Conservation (phyloP, 2,888 invertebrate species). For the Thymelicus sylvestris region DNA sequence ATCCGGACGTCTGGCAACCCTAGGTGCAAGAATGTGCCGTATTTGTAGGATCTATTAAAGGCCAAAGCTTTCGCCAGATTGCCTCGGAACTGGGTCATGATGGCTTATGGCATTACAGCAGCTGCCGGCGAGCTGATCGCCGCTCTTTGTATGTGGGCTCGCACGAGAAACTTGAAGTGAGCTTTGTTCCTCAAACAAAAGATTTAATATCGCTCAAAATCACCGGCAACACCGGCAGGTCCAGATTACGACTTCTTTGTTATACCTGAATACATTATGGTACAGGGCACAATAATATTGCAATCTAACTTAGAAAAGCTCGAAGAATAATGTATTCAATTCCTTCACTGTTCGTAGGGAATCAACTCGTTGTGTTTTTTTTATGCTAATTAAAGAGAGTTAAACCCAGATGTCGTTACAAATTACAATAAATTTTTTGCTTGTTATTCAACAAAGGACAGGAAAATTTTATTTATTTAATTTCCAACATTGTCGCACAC, state of each 20-base stretch:
- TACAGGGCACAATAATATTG: too few relatives aligned
- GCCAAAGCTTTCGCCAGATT: slow-evolving; percentile 26
- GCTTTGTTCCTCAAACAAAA: slow-evolving; percentile 26
- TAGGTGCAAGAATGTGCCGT: slow-evolving; percentile 26
- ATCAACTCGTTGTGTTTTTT: too few relatives aligned
- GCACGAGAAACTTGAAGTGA: not conserved
- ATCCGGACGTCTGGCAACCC: too few relatives aligned
- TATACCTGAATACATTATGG: not conserved
- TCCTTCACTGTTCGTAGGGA: too few relatives aligned
- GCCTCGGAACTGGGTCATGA: slow-evolving; percentile 29
- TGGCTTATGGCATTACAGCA: slow-evolving; percentile 32
- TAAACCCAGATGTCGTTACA: not conserved
- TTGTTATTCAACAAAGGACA: not conserved
- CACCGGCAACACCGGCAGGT: not conserved
- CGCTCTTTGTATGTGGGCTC: slow-evolving; percentile 13
- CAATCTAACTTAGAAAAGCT: too few relatives aligned
- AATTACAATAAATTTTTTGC: not conserved
- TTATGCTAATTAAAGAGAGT: too few relatives aligned
- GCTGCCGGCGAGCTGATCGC: slow-evolving; percentile 18
- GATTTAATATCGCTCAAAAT: slow-evolving; percentile 14
- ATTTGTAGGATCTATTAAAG: slow-evolving; percentile 31
- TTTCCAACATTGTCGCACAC: not conserved
- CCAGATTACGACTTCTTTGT: slow-evolving; percentile 11
- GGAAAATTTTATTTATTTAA: not conserved
- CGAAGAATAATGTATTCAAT: too few relatives aligned